phyloP scores from a whole-genome alignment of 2,888 invertebrate species.

The Hydrotaea cyrtoneurina region DNA sequence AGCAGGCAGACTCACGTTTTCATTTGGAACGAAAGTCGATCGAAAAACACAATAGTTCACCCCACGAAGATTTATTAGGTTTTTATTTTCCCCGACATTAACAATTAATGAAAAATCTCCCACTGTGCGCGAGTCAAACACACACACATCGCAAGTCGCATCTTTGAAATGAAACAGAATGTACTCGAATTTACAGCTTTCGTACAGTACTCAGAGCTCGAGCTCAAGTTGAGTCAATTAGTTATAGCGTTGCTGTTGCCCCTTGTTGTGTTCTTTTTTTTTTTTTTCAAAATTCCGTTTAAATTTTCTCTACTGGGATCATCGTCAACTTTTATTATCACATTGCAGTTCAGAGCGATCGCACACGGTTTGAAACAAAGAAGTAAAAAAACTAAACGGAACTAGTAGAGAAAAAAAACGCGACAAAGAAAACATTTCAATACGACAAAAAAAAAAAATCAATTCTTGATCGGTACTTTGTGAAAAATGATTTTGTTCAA shows the following conservation, averaged over 20 bases:
- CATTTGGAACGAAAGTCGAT: too few relatives aligned
- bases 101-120: not conserved
- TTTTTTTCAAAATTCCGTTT: constrained; percentile 42
- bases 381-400: not conserved
- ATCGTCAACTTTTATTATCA: constrained; percentile 56
- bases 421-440: constrained; percentile 11
- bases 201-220: not conserved
- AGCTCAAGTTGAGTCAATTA: constrained; percentile 54
- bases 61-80: too few relatives aligned
- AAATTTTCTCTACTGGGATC: constrained; percentile 52
- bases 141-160: constrained; percentile 41
- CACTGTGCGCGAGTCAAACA: not conserved
- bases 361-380: constrained; percentile 28
- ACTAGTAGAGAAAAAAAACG: not conserved
- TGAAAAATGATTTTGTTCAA: not conserved
- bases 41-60: too few relatives aligned
- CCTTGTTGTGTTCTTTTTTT: not conserved
- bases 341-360: constrained; percentile 60
- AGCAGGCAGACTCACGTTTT: too few relatives aligned
- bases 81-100: too few relatives aligned
- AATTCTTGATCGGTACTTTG: not conserved
- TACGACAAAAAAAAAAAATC: not conserved
- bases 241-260: not conserved
- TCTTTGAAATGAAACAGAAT: constrained; percentile 54
- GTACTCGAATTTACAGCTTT: constrained; percentile 33